Conservation (phyloP, 2,888 invertebrate species). For the Cerceris rybyensis region DNA sequence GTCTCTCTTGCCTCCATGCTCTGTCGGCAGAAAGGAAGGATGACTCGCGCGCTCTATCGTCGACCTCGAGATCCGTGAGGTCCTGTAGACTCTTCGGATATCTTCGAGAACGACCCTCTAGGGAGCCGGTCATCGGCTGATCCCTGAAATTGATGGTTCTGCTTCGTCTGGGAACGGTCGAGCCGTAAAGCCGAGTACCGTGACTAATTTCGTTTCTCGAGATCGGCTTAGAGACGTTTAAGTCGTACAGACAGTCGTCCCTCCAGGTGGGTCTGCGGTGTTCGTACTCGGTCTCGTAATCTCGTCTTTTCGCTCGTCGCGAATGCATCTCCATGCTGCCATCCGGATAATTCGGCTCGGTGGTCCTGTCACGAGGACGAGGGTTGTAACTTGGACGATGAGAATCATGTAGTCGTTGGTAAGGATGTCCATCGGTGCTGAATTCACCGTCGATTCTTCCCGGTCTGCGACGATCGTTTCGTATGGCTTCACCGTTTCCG, state of each 20-base stretch:
- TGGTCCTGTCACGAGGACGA: constrained; percentile 7
- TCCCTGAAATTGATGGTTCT: constrained; percentile 67
- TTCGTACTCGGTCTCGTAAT: constrained; percentile 29
- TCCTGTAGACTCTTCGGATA: constrained; percentile 77
- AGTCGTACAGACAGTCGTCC: constrained; percentile 4
- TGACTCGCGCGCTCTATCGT: constrained; percentile 44
- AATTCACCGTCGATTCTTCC: constrained; percentile 5
- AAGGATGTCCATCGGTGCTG: not conserved
- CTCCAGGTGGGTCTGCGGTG: constrained; percentile 22
- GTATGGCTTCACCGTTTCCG: constrained; percentile 56
- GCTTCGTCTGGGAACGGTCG: constrained; percentile 73
- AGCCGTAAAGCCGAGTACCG: constrained; percentile 60
- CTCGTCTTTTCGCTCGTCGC: constrained; percentile 26
- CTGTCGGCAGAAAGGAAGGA: constrained; percentile 16
- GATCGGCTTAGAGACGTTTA: constrained; percentile 48
- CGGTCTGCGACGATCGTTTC: constrained; percentile 31
- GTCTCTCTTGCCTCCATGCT: constrained; percentile 20
- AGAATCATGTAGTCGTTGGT: not conserved
- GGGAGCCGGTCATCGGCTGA: constrained; percentile 35
- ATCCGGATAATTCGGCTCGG: constrained; percentile 27
- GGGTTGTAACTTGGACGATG: constrained; percentile 13
- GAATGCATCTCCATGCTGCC: constrained; percentile 17
- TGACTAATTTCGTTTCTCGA: constrained; percentile 52
- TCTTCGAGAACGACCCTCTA: constrained; percentile 38
- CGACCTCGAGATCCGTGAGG: constrained; percentile 76